Base-by-base conservation (phyloP, 2,888 invertebrate species). In the Uropetala carovei region DNA sequence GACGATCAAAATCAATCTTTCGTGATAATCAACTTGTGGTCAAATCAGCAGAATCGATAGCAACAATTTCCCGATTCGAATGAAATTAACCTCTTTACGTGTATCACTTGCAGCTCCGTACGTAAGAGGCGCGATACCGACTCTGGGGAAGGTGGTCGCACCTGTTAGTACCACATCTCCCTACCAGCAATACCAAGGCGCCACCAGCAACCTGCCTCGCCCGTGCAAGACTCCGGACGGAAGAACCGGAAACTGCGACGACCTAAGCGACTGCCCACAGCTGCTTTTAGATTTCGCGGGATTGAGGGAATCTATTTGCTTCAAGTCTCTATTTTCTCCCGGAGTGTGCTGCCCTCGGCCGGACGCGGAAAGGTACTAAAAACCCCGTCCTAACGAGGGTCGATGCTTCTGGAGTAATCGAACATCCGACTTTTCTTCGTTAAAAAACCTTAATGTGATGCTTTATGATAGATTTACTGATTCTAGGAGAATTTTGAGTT, bases 261-360 rank as follows among this genome's bases (percentile, higher is more conserved):
- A 99, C 94, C 95, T 99, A 27, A 98, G 98, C 94, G 98, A 98
- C 94, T 98, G 98, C 94, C 98, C 98, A 0, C 98, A 98, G 93
- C 95, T 98, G 57, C 95, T 98, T 0, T 95, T 99, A 43, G 98
- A 98, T 95, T 95, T 98, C 92, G 97, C 97, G 18, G 97, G 97
- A 94, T 95, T 99, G 27, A 95, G 98, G 59, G 98, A 98, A 94
- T 98, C 98, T 0, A 95, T 99, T 14, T 99, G 99, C 94, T 99
- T 99, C 94, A 98, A 98, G 95, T 98, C 98, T 93, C 96, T 98
- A 1, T 98, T 98, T 94, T 98, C 98, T 2, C 99, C 99, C 0
- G 99, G 99, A 0, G 98, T 99, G 3, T 99, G 99, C 94, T 99
- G 99, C 95, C 98, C 98, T 0, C 93, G 93, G 93, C 94, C 96